Base-by-base conservation (phyloP, 2,113 vertebrate species). In the Cromileptes altivelis region DNA sequence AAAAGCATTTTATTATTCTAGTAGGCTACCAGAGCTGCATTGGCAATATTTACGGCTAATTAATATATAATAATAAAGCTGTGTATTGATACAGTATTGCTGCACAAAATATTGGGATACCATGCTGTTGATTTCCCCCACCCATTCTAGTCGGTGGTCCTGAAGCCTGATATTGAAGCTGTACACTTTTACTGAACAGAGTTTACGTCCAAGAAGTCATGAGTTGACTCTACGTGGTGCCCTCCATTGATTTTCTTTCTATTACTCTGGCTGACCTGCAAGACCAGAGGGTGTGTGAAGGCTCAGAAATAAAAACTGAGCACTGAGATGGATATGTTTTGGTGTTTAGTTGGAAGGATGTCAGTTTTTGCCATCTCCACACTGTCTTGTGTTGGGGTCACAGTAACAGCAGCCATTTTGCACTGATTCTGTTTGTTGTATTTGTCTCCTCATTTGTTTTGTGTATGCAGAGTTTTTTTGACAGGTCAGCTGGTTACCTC, bases 401-500 rank as follows among this genome's bases (percentile, higher is more conserved):
- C 15, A 15, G 5, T 65, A 45, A 69, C 42, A 40, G 69, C 15
- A 55, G 75, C 72, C 47, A 57, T 82, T 80, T 89, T 85, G 40
- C 77, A 87, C 78, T 25, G 60, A 84, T 40, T 64, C 6, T 45
- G 23, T 74, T 74, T 65, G 27, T 73, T 70, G 74, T 45, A 47
- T 79, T 67, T 68, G 52, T 84, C 69, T 62, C 11, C 1, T 76
- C 11, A 53, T 64, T 82, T 61, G 14, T 82, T 76, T 76, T n/a
- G 69, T 58, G 45, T 80, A 65, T 73, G 33, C 42, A 72, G 33
- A 71, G 80, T 12, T 47, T 40, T 80, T 72, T 40, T 60, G 53
- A 62, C 74, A 75, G 70, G 58, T 84, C 77, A 75, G 63, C 58
- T 69, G 81, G 71, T 84, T 69, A 65, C 18, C 63, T 79, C 67